These are phyloP conservation scores for Cercopithecus mitis DNA, from an alignment of 2,797 vertebrate species.

Conservation along the genomic window DNA sequence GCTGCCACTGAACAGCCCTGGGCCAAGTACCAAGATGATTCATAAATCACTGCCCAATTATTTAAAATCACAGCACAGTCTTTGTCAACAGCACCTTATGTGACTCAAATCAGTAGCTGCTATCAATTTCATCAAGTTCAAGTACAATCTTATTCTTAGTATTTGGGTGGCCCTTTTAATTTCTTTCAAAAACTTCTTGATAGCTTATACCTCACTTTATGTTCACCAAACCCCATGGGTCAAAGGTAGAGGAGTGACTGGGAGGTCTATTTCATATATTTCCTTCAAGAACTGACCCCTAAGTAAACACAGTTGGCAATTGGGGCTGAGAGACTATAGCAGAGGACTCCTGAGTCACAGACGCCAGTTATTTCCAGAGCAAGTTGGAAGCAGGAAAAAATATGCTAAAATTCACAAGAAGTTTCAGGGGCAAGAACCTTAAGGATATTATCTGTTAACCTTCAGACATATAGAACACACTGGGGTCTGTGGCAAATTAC, in stretches of 20 bases:
- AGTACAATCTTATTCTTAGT: not conserved
- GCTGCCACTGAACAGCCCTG: not conserved
- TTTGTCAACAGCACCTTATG: not conserved
- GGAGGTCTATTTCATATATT: not conserved
- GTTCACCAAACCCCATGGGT: not conserved
- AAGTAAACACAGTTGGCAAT: not conserved
- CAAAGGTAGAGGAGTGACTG: not conserved
- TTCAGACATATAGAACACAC: not conserved
- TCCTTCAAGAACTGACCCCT: not conserved
- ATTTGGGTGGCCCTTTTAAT: constrained; percentile 24
- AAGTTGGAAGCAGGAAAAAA: not conserved
- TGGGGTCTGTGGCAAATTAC: not conserved
- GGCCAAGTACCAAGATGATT: constrained; percentile 10
- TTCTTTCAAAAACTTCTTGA: constrained; percentile 45
- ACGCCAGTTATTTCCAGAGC: not conserved
- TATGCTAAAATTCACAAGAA: constrained; percentile 1
- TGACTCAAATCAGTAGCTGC: constrained; percentile 32
- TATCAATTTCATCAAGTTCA: constrained; percentile 33
- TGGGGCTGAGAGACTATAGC: not conserved
- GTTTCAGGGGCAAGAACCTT: not conserved
- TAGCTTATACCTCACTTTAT: not conserved
- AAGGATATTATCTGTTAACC: not conserved
- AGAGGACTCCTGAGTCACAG: not conserved
- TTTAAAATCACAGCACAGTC: not conserved
- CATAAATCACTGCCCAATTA: constrained; percentile 23